phyloP scores from a whole-genome alignment of 2,797 vertebrate species.

The Atherinosoma microstoma region DNA sequence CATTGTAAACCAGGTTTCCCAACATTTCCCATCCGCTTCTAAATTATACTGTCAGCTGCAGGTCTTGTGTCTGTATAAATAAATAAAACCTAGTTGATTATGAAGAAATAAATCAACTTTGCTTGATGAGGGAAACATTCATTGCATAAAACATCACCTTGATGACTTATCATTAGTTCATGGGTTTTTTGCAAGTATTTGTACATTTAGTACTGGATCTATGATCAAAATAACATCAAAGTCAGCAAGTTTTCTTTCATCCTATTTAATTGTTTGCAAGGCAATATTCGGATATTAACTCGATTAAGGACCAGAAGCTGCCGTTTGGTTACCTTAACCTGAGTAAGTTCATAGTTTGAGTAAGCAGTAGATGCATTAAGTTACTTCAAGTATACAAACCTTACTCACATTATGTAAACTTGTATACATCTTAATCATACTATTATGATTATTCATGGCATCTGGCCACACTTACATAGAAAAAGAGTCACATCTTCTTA shows the following conservation, averaged over 20 bases:
- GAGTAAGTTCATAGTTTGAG: neutral
- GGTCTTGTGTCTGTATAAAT: neutral
- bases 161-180: neutral
- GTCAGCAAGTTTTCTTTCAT: too few relatives aligned
- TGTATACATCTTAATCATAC: too few relatives aligned
- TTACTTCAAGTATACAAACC: too few relatives aligned
- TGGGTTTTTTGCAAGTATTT: neutral
- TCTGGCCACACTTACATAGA: too few relatives aligned
- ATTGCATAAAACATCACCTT: neutral
- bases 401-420: too few relatives aligned
- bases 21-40: neutral
- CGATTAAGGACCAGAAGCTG: neutral
- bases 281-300: neutral
- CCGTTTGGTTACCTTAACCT: neutral
- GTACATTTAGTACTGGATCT: too few relatives aligned
- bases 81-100: neutral
- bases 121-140: neutral
- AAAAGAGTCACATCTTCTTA: too few relatives aligned
- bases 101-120: neutral
- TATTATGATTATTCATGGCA: too few relatives aligned
- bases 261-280: neutral
- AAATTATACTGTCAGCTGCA: constrained; percentile 1
- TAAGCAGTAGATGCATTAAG: too few relatives aligned
- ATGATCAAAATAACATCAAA: too few relatives aligned
- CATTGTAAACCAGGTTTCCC: neutral